These are phyloP conservation scores for Calonectris borealis DNA, from an alignment of 2,113 vertebrate genomes.

Conservation along the genomic window DNA sequence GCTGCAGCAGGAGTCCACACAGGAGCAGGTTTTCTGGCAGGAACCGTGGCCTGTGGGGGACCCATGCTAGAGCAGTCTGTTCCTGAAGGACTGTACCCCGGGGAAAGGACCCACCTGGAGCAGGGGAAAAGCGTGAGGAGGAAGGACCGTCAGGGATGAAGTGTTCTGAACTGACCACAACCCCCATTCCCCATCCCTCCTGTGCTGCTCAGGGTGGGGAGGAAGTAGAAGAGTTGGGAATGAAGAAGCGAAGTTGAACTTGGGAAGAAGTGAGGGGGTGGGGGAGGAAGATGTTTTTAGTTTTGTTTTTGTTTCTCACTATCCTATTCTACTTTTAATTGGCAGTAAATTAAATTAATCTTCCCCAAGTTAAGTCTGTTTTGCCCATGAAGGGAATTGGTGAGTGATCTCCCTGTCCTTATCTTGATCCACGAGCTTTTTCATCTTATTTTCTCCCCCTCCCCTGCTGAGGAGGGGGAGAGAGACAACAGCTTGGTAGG, in stretches of 20 bases:
- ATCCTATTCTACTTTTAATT: background rate
- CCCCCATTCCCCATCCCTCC: background rate
- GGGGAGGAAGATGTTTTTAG: background rate
- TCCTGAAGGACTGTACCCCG: background rate
- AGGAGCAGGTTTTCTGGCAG: background rate
- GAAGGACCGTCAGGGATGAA: background rate
- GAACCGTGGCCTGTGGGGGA: background rate
- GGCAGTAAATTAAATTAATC: background rate
- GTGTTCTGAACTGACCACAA: background rate
- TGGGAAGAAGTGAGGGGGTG: background rate
- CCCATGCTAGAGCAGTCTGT: background rate
- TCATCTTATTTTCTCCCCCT: background rate
- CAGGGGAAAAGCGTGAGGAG: background rate
- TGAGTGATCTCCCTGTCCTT: background rate
- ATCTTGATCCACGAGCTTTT: background rate
- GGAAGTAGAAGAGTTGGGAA: background rate
- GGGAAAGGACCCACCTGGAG: background rate
- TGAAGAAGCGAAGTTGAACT: background rate
- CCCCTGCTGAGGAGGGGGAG: background rate
- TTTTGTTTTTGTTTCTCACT: background rate
- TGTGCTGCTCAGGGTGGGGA: background rate
- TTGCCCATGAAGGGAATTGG: background rate
- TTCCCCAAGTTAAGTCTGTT: background rate
- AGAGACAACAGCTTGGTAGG: background rate
- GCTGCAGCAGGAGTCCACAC: background rate